These are phyloP conservation scores for Pelecanus crispus DNA, from an alignment of 2,113 vertebrate species.

Conservation along the genomic window DNA sequence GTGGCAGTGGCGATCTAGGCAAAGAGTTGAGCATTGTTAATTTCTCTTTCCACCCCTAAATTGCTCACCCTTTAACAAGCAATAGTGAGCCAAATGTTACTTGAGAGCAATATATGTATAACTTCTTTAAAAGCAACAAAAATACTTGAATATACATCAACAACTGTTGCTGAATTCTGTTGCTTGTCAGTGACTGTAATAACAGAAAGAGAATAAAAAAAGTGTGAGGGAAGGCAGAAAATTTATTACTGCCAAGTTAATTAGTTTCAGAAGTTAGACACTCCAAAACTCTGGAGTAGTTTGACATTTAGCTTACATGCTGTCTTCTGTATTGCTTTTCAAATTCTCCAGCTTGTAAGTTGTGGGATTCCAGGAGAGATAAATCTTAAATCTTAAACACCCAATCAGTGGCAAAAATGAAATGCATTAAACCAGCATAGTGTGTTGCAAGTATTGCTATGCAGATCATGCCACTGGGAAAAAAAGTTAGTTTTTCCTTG, in stretches of 20 bases:
- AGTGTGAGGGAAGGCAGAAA: neutral
- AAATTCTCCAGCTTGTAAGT: neutral
- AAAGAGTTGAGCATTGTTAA: neutral
- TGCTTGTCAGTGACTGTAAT: neutral
- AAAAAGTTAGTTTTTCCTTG: neutral
- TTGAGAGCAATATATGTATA: neutral
- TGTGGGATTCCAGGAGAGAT: neutral
- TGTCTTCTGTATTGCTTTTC: neutral
- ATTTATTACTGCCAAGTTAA: neutral
- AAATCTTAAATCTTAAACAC: neutral
- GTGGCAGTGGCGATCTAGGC: neutral
- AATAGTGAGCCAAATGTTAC: neutral
- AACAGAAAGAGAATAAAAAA: neutral
- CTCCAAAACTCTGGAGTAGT: neutral
- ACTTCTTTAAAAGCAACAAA: neutral
- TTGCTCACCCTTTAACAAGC: neutral
- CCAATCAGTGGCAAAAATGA: neutral
- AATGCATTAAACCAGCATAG: neutral
- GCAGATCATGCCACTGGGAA: neutral
- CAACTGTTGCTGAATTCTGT: neutral
- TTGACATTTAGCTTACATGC: neutral
- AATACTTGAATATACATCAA: neutral
- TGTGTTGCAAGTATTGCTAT: neutral
- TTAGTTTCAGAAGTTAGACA: slow-evolving; percentile 2
- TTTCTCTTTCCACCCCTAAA: neutral